Percentiles rank a stretch among this genome's conserved stretches.
Conservation (phyloP, 2,113 vertebrate genomes). For the Bubo scandiacus region DNA sequence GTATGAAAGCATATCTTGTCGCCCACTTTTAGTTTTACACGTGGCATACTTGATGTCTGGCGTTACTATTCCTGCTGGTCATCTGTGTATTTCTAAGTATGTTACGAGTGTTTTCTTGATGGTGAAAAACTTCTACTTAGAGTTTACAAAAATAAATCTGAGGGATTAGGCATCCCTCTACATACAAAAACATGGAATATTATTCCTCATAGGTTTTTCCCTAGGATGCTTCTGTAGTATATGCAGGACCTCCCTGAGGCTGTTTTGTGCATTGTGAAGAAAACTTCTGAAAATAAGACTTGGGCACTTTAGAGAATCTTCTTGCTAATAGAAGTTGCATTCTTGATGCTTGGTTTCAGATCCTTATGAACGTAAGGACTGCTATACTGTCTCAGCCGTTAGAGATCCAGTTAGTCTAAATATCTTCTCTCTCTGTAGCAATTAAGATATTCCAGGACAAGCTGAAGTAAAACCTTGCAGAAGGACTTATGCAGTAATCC, state of each 20-base stretch:
- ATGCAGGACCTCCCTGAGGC: background rate
- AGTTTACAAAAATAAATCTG: background rate
- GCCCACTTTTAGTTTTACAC: background rate
- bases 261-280: background rate
- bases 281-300: background rate
- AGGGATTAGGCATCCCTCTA: background rate
- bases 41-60: background rate
- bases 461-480: background rate
- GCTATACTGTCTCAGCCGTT: background rate
- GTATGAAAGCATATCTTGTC: background rate
- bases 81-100: background rate
- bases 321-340: background rate
- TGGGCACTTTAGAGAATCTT: background rate
- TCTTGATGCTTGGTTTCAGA: background rate
- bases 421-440: background rate
- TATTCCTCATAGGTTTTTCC: background rate
- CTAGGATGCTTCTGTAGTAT: background rate
- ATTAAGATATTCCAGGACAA: background rate
- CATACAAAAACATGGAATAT: background rate
- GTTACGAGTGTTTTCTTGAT: background rate
- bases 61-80: background rate
- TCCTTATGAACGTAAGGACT: background rate
- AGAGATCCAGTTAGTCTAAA: background rate
- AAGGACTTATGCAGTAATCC: background rate
- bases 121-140: background rate